Percentiles rank a stretch among this genome's conserved stretches.
These are phyloP conservation scores for Apamea crenata DNA, from an alignment of 2,888 invertebrate species.

Conservation along the genomic window DNA sequence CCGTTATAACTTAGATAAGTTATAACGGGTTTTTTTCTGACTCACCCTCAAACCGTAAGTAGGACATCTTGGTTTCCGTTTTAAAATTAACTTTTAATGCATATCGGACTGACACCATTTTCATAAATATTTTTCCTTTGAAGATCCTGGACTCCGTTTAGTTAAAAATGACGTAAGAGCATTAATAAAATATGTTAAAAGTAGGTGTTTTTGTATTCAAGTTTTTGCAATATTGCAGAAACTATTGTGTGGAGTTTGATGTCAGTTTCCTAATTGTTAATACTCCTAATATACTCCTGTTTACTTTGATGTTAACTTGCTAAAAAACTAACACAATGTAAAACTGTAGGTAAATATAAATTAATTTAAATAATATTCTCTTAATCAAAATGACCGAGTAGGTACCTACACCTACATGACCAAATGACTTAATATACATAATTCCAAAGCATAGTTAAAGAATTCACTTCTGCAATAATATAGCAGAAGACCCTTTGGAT, in stretches of 20 bases:
- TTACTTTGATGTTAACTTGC: background rate
- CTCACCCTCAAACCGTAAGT: conserved; percentile 77
- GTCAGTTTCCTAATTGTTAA: background rate
- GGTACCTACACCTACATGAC: no score
- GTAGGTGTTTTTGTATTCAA: no score
- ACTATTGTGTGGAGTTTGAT: background rate
- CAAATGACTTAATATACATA: no score
- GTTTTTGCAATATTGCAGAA: background rate
- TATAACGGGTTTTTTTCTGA: conserved; percentile 83
- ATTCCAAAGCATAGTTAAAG: no score
- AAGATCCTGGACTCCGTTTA: conserved; percentile 38
- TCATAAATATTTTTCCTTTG: conserved; percentile 20
- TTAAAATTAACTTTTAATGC: conserved; percentile 67
- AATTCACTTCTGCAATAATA: no score
- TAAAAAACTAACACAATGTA: background rate
- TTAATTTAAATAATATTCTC: background rate
- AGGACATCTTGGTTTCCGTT: conserved; percentile 77
- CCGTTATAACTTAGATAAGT: no score
- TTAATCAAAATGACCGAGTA: background rate
- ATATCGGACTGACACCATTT: conserved; percentile 64
- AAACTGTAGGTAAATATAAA: background rate
- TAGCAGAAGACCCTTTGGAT: background rate
- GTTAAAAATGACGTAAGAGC: background rate
- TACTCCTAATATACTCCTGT: background rate
- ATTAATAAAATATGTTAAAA: background rate